Conservation (phyloP, 2,113 vertebrate species). For the Carlito syrichta region DNA sequence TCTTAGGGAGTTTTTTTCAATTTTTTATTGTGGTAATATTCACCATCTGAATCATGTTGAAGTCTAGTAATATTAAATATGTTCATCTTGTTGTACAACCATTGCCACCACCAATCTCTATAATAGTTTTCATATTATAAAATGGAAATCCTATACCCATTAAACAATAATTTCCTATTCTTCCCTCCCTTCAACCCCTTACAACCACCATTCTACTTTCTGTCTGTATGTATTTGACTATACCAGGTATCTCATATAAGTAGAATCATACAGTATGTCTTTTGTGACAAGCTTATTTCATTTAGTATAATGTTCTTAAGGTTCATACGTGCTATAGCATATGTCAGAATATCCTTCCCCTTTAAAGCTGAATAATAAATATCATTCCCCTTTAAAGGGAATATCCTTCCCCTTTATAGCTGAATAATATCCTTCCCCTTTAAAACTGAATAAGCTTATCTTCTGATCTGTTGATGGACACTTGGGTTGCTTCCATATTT, state of each 20-base stretch:
- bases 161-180: not conserved
- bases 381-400: no score
- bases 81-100: not conserved
- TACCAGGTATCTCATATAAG: not conserved
- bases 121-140: not conserved
- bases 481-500: not conserved
- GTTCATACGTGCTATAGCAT: not conserved
- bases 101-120: not conserved
- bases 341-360: not conserved
- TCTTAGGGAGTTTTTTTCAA: not conserved
- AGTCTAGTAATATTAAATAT: not conserved
- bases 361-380: no score
- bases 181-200: not conserved
- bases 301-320: not conserved
- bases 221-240: not conserved
- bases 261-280: not conserved
- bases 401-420: no score
- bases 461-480: not conserved
- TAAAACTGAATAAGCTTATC: no score
- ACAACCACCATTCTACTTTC: not conserved
- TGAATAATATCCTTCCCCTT: no score
- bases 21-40: not conserved
- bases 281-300: not conserved
- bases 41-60: not conserved
- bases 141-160: not conserved